Conservation (phyloP, 2,888 invertebrate species). For the Archips crataeganus region DNA sequence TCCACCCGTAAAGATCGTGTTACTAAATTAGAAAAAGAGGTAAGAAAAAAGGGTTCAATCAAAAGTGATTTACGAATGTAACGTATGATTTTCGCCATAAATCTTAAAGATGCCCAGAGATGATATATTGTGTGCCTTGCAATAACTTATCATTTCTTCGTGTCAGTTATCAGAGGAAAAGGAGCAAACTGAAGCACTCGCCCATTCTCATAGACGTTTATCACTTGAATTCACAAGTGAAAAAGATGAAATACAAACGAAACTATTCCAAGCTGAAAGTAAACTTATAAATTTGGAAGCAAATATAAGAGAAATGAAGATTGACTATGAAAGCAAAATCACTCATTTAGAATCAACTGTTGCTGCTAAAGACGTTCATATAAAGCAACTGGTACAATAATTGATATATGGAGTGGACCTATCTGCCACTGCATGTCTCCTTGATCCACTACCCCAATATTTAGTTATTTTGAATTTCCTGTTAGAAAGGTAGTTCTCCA, state of each 20-base stretch:
- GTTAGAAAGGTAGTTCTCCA: conserved; percentile 3
- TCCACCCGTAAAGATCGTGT: conserved; percentile 85
- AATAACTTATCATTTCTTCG: conserved; percentile 45
- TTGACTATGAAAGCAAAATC: conserved; percentile 86
- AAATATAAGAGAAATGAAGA: conserved; percentile 83
- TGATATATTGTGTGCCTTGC: neutral
- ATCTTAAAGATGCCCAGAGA: neutral
- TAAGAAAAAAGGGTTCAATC: conserved; percentile 58
- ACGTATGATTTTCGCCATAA: neutral
- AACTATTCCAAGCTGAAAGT: conserved; percentile 77
- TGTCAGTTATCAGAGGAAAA: conserved; percentile 82
- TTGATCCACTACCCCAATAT: conserved; percentile 5
- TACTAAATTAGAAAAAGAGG: conserved; percentile 87
- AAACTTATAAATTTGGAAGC: conserved; percentile 79
- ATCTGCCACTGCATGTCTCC: conserved; percentile 50
- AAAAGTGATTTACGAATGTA: neutral
- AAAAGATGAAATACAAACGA: conserved; percentile 78
- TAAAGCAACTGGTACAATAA: conserved; percentile 86
- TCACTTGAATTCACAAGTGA: conserved; percentile 77
- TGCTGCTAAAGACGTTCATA: conserved; percentile 86
- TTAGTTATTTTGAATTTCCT: conserved; percentile 10
- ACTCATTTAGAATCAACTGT: conserved; percentile 86
- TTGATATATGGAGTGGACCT: conserved; percentile 47
- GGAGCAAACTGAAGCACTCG: conserved; percentile 71
- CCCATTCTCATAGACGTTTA: conserved; percentile 70